phyloP scores from a whole-genome alignment of 37 sponge, comb jelly and placozoan genomes.

The Bolinopsis microptera region DNA sequence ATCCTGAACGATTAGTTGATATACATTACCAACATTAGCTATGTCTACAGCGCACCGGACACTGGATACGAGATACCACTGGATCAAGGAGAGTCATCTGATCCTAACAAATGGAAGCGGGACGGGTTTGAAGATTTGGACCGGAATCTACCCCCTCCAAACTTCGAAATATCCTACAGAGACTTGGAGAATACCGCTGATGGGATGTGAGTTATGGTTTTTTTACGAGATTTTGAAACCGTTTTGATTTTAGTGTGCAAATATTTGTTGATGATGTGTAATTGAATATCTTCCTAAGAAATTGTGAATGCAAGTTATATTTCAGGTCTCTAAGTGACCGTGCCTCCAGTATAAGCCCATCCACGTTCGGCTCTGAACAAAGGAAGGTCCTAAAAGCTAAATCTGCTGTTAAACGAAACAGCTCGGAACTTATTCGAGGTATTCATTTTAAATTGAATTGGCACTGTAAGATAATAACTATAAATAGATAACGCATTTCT shows the following conservation, averaged over 20 bases:
- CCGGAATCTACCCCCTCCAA: neutral
- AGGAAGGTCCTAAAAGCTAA: neutral
- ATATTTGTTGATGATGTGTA: too few species aligned
- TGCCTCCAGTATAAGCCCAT: neutral
- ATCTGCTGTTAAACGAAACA: too few species aligned
- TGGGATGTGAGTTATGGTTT: neutral
- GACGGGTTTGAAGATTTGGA: neutral
- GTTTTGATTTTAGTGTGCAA: too few species aligned
- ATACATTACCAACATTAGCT: slow-evolving; percentile 42
- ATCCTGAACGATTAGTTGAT: slow-evolving; percentile 11
- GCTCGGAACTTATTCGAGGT: too few species aligned
- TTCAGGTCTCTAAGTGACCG: neutral
- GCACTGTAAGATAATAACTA: too few species aligned
- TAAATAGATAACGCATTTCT: too few species aligned
- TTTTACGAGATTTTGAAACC: neutral
- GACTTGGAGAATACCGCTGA: neutral
- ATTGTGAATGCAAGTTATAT: too few species aligned
- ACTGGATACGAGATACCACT: neutral
- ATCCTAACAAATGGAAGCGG: neutral
- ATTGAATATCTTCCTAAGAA: too few species aligned
- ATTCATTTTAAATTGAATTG: too few species aligned
- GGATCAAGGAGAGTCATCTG: neutral
- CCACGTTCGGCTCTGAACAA: neutral
- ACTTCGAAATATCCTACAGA: slow-evolving; percentile 18
- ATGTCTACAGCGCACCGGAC: slow-evolving; percentile 28